Percentiles rank a stretch among this genome's conserved stretches.
Conservation (phyloP, 2,888 invertebrate species). For the Oxystoma pomonae region DNA sequence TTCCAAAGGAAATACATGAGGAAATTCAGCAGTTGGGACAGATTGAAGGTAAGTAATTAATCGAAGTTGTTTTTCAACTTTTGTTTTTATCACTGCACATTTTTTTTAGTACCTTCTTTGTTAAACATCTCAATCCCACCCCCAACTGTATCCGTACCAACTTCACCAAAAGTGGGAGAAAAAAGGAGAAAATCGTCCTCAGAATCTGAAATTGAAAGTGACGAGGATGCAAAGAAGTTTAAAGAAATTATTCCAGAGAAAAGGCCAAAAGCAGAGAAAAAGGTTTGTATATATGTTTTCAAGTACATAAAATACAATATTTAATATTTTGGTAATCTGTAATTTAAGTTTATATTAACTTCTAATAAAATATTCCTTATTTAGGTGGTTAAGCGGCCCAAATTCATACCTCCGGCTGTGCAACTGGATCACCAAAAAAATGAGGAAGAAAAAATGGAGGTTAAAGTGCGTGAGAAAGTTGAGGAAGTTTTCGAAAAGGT, state of each 20-base stretch:
- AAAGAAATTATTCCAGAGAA: slow-evolving; percentile 49
- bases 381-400: slow-evolving; percentile 52
- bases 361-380: no score
- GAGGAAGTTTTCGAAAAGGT: slow-evolving; percentile 45
- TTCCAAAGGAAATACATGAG: neutral
- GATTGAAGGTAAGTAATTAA: neutral
- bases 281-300: slow-evolving; percentile 33
- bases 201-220: slow-evolving; percentile 66
- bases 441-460: slow-evolving; percentile 50
- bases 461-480: slow-evolving; percentile 33
- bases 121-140: neutral
- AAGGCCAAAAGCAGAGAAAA: slow-evolving; percentile 46
- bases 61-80: neutral
- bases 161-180: neutral
- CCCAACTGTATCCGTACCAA: neutral
- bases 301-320: no score
- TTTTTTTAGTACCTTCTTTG: neutral
- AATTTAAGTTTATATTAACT: no score
- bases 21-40: neutral
- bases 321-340: no score
- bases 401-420: slow-evolving; percentile 46
- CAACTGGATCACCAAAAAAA: slow-evolving; percentile 21
- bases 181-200: slow-evolving; percentile 29
- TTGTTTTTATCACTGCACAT: neutral
- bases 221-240: slow-evolving; percentile 46